Conservation (phyloP, 2,797 vertebrate species). For the Sylvilagus floridanus region DNA sequence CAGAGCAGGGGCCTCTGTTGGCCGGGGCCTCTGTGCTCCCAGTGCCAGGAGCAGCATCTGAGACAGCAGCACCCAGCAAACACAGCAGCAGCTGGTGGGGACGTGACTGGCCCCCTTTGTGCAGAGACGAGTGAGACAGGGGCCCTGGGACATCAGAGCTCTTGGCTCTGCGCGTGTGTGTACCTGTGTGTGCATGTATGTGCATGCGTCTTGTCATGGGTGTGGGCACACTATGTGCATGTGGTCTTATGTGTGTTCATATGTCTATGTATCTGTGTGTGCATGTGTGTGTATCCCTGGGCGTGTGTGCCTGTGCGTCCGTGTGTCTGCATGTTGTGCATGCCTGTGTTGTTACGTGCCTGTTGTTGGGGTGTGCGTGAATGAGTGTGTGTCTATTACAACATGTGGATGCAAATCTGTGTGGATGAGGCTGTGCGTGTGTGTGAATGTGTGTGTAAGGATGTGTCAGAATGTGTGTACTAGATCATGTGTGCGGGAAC, state of each 20-base stretch:
- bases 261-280: background rate
- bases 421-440: background rate
- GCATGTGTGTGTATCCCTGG: background rate
- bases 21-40: too few relatives aligned
- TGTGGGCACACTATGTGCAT: background rate
- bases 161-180: background rate
- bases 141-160: background rate
- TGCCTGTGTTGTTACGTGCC: background rate
- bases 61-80: too few relatives aligned
- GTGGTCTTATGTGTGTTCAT: background rate
- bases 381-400: background rate
- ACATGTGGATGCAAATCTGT: background rate
- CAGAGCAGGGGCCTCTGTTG: too few relatives aligned
- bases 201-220: background rate
- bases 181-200: background rate
- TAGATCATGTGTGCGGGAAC: too few relatives aligned
- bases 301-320: background rate
- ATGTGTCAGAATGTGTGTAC: background rate
- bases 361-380: background rate
- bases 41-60: too few relatives aligned
- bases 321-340: background rate
- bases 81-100: too few relatives aligned
- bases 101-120: too few relatives aligned
- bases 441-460: background rate
- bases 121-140: background rate